These are phyloP conservation scores for Spondyliosoma cantharus DNA, from an alignment of 2,797 vertebrate species.

Conservation along the genomic window DNA sequence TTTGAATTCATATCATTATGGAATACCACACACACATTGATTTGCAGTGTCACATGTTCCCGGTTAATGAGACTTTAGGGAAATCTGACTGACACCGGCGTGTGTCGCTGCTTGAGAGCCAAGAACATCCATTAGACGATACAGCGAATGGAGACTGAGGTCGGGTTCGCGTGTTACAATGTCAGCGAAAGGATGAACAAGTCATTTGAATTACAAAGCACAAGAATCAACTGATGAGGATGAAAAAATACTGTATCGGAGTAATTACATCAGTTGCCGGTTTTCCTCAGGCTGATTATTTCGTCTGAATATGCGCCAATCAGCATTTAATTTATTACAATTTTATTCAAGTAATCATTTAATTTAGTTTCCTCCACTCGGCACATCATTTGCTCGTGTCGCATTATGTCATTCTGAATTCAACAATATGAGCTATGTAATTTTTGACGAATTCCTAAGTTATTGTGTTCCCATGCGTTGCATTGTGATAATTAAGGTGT, in stretches of 20 bases:
- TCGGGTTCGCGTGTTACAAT: slow-evolving; percentile 4
- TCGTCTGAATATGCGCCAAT: slow-evolving; percentile 9
- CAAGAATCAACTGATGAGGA: slow-evolving; percentile 18
- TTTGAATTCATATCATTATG: too few species aligned
- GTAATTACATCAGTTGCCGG: slow-evolving; percentile 9
- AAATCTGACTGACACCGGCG: slow-evolving; percentile 10
- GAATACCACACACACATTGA: neutral
- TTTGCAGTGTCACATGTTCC: neutral
- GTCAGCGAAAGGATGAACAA: neutral
- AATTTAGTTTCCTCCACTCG: neutral
- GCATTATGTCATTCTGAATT: neutral
- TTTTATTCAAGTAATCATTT: slow-evolving; percentile 17
- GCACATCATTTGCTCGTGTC: neutral
- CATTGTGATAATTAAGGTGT: slow-evolving; percentile 20
- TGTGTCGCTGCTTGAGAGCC: neutral
- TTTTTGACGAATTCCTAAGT: neutral
- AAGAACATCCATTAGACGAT: neutral
- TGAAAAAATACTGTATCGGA: slow-evolving; percentile 15
- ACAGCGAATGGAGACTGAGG: neutral
- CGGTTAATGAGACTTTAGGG: neutral
- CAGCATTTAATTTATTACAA: neutral
- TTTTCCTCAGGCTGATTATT: slow-evolving; percentile 19
- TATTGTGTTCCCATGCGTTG: neutral
- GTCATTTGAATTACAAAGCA: slow-evolving; percentile 16
- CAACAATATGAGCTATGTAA: neutral